Evolutionary conservation across 2,888 invertebrate genomes (phyloP).

Genomic region (Hybos culiciformis): DNA sequence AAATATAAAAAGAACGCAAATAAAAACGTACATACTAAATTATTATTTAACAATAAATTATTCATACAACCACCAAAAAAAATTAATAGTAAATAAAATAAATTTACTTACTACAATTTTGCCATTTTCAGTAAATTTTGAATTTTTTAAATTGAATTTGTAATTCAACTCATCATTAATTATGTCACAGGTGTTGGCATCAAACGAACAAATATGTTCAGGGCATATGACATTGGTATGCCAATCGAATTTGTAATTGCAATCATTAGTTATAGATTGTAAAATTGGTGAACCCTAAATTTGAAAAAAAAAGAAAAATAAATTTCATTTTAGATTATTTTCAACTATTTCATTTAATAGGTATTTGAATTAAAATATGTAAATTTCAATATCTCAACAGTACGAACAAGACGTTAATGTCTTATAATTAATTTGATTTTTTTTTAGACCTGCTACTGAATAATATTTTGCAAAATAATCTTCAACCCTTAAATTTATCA

Average conservation of each 20-base stretch:
- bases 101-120: slow-evolving; percentile 24
- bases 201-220: slow-evolving; percentile 27
- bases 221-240: slow-evolving; percentile 34
- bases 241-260: slow-evolving; percentile 32
- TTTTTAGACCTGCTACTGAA: too few species aligned
- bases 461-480: too few species aligned
- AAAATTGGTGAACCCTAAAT: slow-evolving; percentile 30
- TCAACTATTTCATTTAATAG: too few species aligned
- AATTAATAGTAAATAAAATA: neutral
- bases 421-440: too few species aligned
- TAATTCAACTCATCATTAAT: slow-evolving; percentile 27
- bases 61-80: neutral
- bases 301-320: slow-evolving; percentile 1
- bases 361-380: too few species aligned
- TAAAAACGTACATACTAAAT: too few species aligned
- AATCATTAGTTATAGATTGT: slow-evolving; percentile 26
- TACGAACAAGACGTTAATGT: too few species aligned
- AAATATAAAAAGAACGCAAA: too few species aligned
- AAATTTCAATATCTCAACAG: too few species aligned
- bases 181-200: slow-evolving; percentile 27
- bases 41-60: neutral
- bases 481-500: too few species aligned
- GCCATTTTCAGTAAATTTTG: slow-evolving; percentile 26
- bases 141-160: slow-evolving; percentile 25
- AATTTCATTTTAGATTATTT: too few species aligned